phyloP scores from a whole-genome alignment of 2,888 invertebrate species.

The Euphydryas editha region DNA sequence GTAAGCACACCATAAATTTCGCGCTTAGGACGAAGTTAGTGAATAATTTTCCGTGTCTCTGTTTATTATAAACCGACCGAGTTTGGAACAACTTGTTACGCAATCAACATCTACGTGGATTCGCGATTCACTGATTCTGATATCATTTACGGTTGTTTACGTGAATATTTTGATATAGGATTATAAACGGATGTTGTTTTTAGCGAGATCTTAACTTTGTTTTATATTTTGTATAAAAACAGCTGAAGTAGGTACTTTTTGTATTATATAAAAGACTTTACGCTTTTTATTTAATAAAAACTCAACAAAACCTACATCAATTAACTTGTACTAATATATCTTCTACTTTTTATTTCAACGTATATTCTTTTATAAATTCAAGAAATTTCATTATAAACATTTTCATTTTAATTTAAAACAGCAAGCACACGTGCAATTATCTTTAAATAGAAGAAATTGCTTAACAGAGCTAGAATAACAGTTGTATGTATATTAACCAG shows the following conservation, averaged over 20 bases:
- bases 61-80: constrained; percentile 78
- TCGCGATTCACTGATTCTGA: constrained; percentile 45
- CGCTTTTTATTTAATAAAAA: not conserved
- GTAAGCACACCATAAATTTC: constrained; percentile 81
- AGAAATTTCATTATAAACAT: not conserved
- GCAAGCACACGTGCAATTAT: not conserved
- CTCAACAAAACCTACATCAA: not conserved
- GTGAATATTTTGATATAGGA: not conserved
- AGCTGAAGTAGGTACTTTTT: no score
- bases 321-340: not conserved
- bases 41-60: constrained; percentile 82
- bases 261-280: no score
- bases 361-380: not conserved
- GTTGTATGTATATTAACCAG: not conserved
- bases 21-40: constrained; percentile 75
- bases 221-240: no score
- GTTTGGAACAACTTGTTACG: constrained; percentile 69
- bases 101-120: constrained; percentile 70
- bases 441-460: constrained; percentile 9
- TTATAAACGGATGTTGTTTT: not conserved
- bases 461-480: not conserved
- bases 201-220: not conserved
- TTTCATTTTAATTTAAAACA: not conserved
- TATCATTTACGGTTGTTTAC: constrained; percentile 8
- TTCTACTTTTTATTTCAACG: not conserved